Evolutionary conservation across 2,888 invertebrate genomes (phyloP).

Genomic region (Candidula unifasciata): DNA sequence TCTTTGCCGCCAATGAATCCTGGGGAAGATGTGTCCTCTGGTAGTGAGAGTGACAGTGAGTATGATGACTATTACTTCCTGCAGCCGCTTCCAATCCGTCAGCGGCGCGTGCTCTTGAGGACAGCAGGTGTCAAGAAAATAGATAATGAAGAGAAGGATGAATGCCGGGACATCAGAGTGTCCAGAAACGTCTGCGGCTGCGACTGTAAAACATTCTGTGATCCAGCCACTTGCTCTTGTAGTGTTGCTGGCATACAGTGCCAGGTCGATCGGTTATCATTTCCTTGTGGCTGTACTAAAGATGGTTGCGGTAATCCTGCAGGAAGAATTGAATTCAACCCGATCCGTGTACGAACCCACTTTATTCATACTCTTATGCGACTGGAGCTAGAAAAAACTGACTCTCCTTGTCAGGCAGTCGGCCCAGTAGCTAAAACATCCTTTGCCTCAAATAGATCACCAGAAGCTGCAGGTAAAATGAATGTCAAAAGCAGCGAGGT

Average conservation of each 20-base stretch:
- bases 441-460: not conserved
- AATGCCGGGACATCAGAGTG: conserved; percentile 92
- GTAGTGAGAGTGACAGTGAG: conserved; percentile 68
- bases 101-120: conserved; percentile 90
- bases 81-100: conserved; percentile 93
- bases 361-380: conserved; percentile 98
- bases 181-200: conserved; percentile 85
- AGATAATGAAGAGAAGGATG: conserved; percentile 94
- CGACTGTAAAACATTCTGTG: conserved; percentile 83
- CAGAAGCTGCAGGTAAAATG: conserved; percentile 25
- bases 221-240: conserved; percentile 96
- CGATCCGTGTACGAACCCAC: conserved; percentile 95
- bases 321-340: conserved; percentile 97
- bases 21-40: conserved; percentile 61
- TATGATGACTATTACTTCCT: conserved; percentile 76
- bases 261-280: conserved; percentile 96
- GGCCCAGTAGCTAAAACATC: conserved; percentile 1
- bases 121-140: conserved; percentile 96
- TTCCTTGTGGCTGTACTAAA: conserved; percentile 96
- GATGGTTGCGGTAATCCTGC: conserved; percentile 94
- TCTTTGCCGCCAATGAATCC: conserved; percentile 57
- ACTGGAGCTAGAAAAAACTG: conserved; percentile 74
- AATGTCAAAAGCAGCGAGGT: conserved; percentile 37
- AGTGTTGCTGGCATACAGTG: conserved; percentile 97
- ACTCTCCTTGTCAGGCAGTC: conserved; percentile 42